Evolutionary conservation across 2,888 invertebrate genomes (phyloP).

Genomic region (Tryphoninae sp.): DNA sequence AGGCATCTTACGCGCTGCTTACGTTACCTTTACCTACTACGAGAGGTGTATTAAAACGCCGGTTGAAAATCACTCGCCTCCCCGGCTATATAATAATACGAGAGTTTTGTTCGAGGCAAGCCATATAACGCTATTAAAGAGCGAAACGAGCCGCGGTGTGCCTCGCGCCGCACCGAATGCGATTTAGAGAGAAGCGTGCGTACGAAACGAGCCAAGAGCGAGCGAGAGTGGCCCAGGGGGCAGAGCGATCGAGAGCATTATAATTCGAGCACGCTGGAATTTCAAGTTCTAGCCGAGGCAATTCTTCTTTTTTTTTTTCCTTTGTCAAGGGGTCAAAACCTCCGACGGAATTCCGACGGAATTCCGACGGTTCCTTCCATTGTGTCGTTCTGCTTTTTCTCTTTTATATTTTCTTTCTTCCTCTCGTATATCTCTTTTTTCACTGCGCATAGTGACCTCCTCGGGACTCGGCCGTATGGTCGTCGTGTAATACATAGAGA

Average conservation of each 20-base stretch:
- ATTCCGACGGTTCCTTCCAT: conserved; percentile 53
- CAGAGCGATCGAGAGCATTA: conserved; percentile 32
- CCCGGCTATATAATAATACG: no score
- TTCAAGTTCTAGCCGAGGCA: conserved; percentile 55
- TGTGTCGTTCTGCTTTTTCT: conserved; percentile 21
- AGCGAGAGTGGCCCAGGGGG: not conserved
- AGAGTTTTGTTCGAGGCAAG: no score
- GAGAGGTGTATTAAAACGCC: no score
- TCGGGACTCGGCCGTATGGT: not conserved
- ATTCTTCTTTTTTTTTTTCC: conserved; percentile 16
- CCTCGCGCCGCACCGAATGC: conserved; percentile 5
- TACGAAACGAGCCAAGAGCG: conserved; percentile 5
- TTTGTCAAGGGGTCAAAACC: conserved; percentile 61
- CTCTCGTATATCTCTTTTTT: conserved; percentile 14
- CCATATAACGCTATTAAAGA: not conserved
- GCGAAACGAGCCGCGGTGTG: not conserved
- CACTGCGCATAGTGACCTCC: conserved; percentile 15
- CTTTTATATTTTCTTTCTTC: no score
- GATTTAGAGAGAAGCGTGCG: conserved; percentile 27
- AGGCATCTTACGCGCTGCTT: not conserved
- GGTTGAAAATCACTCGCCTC: no score
- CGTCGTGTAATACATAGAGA: conserved; percentile 2
- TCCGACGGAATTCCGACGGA: conserved; percentile 57
- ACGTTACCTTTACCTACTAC: no score
- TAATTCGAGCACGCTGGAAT: conserved; percentile 57